These are phyloP conservation scores for Lithophane semibrunnea DNA, from an alignment of 2,888 invertebrate genomes.

Conservation along the genomic window DNA sequence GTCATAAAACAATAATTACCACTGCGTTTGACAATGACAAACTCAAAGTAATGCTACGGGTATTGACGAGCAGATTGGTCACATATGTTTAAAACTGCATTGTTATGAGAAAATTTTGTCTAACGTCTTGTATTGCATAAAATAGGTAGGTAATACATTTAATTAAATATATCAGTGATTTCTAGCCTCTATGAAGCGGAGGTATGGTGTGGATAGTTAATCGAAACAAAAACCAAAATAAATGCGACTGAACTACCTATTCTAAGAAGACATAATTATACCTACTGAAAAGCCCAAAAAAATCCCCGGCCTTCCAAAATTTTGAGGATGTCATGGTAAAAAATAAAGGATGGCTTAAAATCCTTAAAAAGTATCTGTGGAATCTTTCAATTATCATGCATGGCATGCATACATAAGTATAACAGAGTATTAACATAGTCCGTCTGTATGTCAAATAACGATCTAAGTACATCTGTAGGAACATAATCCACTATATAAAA, in stretches of 20 bases:
- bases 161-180: too few relatives aligned
- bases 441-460: background rate
- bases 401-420: background rate
- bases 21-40: constrained; percentile 39
- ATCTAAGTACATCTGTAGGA: background rate
- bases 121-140: background rate
- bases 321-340: background rate
- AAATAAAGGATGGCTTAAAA: background rate
- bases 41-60: background rate
- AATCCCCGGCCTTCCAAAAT: background rate
- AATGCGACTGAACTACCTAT: background rate
- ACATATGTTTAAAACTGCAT: constrained; percentile 63
- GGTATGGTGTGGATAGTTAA: too few relatives aligned
- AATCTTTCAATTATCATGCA: background rate
- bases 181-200: too few relatives aligned
- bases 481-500: background rate
- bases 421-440: background rate
- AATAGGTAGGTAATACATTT: too few relatives aligned
- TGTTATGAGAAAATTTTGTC: constrained; percentile 12
- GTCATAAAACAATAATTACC: constrained; percentile 69
- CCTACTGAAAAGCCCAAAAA: background rate
- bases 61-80: constrained; percentile 50
- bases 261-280: too few relatives aligned
- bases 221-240: too few relatives aligned
- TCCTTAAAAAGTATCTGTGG: background rate